Base-by-base conservation (phyloP, 2,113 vertebrate genomes). In the Plotosus lineatus region DNA sequence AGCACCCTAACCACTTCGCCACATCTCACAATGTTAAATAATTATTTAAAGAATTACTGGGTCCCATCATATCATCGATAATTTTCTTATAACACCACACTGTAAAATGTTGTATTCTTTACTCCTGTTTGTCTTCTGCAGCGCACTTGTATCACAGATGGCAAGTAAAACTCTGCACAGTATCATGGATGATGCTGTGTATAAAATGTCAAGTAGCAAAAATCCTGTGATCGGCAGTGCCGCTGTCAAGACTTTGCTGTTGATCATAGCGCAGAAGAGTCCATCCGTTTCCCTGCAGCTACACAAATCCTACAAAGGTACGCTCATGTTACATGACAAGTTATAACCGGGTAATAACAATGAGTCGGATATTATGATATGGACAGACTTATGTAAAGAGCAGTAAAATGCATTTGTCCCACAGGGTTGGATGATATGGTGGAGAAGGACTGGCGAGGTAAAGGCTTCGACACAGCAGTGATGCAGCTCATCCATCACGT, bases 131-230 rank as follows among this genome's bases (percentile, higher is more conserved):
- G 23, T 56, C 7, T 66, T 66, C 78, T 79, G 63, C 88, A 99
- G 96, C 77, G 88, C 90, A 78, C 90, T 92, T 55, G 86, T 96
- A 75, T 90, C 92, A 10, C 85, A 90, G 58, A 84, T 96, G 86
- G 89, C 85, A 6, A 88, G 90, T 11, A 88, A 93, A 84, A 88
- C 85, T 0, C 81, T 96, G 75, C 89, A 92, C 77, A 86, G 92
- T 80, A 86, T 99, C 87, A 91, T 96, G 83, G 96, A 98, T 85
- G 97, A 98, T 79, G 89, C 95, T 42, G 89, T 98, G 85, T 94
- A 95, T 89, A 96, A 95, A 83, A 92, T 98, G 88, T 95, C 95
- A 0, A 92, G 94, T 88, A 94, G 93, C 79, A 84, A 89, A 53
- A 94, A 95, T 87, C 88, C 94, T 36, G 89, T 86, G 2, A 89